Evolutionary conservation across 2,797 vertebrate species (phyloP).

Genomic region (Cuculus canorus): DNA sequence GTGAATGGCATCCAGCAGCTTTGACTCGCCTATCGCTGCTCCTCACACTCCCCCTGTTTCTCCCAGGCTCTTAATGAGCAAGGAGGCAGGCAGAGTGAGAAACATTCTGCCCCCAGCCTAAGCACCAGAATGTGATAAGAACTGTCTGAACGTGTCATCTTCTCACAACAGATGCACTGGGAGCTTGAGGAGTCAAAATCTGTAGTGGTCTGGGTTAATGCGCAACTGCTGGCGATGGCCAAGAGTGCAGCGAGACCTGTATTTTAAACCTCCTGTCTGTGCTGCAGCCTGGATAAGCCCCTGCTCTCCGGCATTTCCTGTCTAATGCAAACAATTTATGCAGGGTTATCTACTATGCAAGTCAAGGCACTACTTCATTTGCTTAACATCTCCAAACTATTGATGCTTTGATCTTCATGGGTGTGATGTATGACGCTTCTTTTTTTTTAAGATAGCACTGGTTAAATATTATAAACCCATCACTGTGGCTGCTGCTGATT

Average conservation of each 20-base stretch:
- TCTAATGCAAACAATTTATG: neutral
- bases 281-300: neutral
- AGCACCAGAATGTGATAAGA: fast-evolving
- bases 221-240: neutral
- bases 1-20: too few relatives aligned
- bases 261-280: neutral
- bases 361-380: neutral
- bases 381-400: neutral
- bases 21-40: neutral
- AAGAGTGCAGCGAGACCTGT: neutral
- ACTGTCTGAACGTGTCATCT: neutral
- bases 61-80: neutral
- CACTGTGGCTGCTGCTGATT: neutral
- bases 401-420: neutral
- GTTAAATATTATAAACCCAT: neutral
- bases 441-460: neutral
- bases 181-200: neutral
- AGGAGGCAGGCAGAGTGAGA: neutral
- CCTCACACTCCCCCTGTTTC: fast-evolving
- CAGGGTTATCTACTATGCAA: neutral
- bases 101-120: neutral
- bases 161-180: neutral
- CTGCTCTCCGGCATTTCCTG: neutral
- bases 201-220: neutral
- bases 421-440: neutral